These are phyloP conservation scores for Cyclopterus lumpus DNA, from an alignment of 2,797 vertebrate species.

Conservation along the genomic window DNA sequence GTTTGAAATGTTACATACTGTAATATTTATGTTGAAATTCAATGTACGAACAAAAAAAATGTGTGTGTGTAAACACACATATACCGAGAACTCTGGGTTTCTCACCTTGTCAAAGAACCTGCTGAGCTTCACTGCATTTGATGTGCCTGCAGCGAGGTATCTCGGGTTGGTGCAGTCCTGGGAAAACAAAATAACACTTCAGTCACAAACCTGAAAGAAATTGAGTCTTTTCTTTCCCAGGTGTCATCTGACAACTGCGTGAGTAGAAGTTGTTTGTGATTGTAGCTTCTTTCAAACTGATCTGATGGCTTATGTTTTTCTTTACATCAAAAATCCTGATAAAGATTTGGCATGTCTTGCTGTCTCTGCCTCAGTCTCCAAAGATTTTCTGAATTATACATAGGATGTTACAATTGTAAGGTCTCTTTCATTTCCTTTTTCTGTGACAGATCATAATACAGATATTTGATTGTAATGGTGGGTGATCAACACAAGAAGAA, in stretches of 20 bases:
- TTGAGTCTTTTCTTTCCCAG: background rate
- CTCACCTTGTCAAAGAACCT: conserved; percentile 98
- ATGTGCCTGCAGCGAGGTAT: conserved; percentile 96
- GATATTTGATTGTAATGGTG: too few species aligned
- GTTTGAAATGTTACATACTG: background rate
- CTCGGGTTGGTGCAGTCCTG: conserved; percentile 97
- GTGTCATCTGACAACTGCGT: background rate
- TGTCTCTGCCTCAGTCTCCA: background rate
- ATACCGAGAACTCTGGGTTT: background rate
- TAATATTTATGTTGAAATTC: background rate
- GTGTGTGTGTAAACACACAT: background rate
- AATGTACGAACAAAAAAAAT: background rate
- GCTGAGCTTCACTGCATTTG: conserved; percentile 98
- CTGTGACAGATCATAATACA: too few species aligned
- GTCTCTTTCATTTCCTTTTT: too few species aligned
- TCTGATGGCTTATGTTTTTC: background rate
- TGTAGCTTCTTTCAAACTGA: background rate
- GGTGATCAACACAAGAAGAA: too few species aligned
- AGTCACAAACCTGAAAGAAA: conserved; percentile 26
- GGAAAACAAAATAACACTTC: conserved; percentile 46
- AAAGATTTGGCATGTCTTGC: background rate
- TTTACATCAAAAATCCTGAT: background rate
- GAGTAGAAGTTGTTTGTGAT: background rate
- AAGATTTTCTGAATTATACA: background rate
- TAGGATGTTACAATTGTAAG: too few species aligned